These are phyloP conservation scores for Heteromormyrus szaboi DNA, from an alignment of 2,797 vertebrate genomes.

Conservation along the genomic window DNA sequence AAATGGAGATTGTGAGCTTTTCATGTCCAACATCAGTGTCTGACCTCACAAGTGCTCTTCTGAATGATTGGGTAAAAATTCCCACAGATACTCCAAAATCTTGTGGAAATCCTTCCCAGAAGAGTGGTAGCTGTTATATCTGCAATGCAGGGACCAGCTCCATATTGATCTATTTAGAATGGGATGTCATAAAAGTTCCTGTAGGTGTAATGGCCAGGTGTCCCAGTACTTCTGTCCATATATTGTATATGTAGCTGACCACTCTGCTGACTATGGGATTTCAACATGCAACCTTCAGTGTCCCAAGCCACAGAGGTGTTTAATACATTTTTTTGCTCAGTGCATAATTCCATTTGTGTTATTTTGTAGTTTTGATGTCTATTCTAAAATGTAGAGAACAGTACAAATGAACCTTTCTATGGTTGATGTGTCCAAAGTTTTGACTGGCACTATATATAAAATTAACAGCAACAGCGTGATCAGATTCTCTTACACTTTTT, in stretches of 20 bases:
- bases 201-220: not conserved
- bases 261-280: not conserved
- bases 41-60: not conserved
- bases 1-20: not conserved
- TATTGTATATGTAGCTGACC: not conserved
- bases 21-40: not conserved
- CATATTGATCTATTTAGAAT: not conserved
- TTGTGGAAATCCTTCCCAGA: not conserved
- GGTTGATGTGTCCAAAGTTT: not conserved
- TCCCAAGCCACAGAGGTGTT: not conserved
- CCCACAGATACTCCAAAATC: not conserved
- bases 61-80: not conserved
- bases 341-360: not conserved
- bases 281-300: not conserved
- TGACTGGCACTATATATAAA: not conserved
- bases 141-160: not conserved
- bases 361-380: not conserved
- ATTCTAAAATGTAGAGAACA: not conserved
- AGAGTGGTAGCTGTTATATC: not conserved
- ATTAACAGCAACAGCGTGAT: not conserved
- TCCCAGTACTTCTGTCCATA: not conserved
- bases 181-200: not conserved
- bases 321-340: not conserved
- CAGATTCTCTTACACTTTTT: not conserved
- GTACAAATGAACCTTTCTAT: not conserved